Evolutionary conservation across 2,888 invertebrate species (phyloP), one percentile per base, ranked within the genome.

Genomic region (Mycalesis mineus): DNA sequence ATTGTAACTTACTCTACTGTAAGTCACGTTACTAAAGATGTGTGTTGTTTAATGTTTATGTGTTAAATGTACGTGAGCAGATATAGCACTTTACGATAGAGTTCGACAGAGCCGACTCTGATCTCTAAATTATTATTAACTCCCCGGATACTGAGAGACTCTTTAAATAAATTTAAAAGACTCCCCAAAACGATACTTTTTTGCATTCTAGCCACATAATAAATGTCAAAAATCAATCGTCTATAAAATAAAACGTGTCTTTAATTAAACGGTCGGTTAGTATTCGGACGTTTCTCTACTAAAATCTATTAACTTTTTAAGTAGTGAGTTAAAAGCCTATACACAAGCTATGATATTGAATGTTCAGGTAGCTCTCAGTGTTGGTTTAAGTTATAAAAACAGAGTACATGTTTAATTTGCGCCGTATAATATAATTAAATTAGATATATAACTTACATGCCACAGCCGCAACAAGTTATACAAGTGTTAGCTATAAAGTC

Each of bases 1-100:
- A 78, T 77, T 80, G 80, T 83, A 82, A 73, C 75, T 78, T 75
- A 73, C 65, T 69, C 48, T 62, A 62, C 63, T 58, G 65, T 72
- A 71, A 72, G 70, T 69, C 67, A 68, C 59, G 72, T 75, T 72
- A 57, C 45, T 61, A 70, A 69, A 70, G 60, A 64, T 71, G 72
- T 57, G 70, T 73, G 71, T 73, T 73, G 72, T 73, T 72, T 64
- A 67, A 73, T 67, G 68, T 75, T 69, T 71, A 69, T 70, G 71
- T 70, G 68, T 72, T 66, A 65, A 65, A 64, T 66, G 62, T 66
- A 65, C 63, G 67, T 69, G 57, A 65, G 51, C 50, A 62, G 55
- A 58, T 60, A 55, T 61, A 58, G 29, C 39, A 50, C 50, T 44
- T 60, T 48, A 58, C 53, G 54, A 61, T 61, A 63, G 70, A 68